Evolutionary conservation across 2,888 invertebrate genomes (phyloP), one percentile per base, ranked within the genome.

Genomic region (Carabus problematicus): DNA sequence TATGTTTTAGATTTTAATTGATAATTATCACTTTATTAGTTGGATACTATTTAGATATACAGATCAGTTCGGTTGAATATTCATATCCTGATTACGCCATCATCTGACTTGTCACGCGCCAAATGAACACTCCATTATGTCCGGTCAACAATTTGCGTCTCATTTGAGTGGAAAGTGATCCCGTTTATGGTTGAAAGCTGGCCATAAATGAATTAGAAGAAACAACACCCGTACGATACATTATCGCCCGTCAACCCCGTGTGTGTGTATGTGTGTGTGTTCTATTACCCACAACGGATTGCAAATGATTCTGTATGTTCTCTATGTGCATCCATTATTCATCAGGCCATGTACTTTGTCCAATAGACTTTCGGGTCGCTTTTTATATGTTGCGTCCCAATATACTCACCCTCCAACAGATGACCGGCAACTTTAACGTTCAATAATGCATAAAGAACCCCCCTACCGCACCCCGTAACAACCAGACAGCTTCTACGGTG

Each of bases 381-480:
- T 49, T 67, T 67, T 67, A 67, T 67, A 54, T 60, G 54, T 67
- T 40, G 59, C 42, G 8, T 40, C 59, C n/a, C 12, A 52, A 52
- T 18, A 12, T 52, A 52, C 42, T 55, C 55, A 29, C 60, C 59
- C 41, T 42, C 67, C 60, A 52, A 40, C 47, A 14, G 52, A 52
- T 52, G 52, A 52, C 56, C 58, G 42, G 41, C 16, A 14, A 59
- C 59, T 59, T 59, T 59, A 39, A 18, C 67, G 67, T 67, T 67
- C 67, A 67, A 67, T 67, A 67, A 67, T 67, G 67, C 67, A 67
- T 60, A 67, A 54, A 39, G 60, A 52, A 39, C 40, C 67, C 60
- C 41, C 19, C 58, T 59, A 39, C 59, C 39, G 8, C 49, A 9
- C 49, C 16, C 12, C 11, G n/a, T 49, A 18, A 52, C 18, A 16